A percentile compares a stretch with the other conserved stretches of the same genome.
Conservation (phyloP, 92 coral and sea anemone genomes). For the Bergia sp. region DNA sequence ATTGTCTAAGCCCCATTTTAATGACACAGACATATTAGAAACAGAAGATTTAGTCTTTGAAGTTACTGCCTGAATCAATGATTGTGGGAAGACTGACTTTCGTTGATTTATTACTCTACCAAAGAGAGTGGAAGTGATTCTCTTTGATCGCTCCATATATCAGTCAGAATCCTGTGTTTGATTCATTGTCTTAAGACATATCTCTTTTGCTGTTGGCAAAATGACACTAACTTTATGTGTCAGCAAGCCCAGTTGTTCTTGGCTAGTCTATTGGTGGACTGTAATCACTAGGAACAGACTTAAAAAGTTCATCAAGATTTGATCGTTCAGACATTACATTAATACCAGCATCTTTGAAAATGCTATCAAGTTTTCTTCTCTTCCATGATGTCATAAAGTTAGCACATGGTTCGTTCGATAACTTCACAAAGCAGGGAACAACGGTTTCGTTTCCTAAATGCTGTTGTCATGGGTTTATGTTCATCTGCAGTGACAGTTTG, state of each 20-base stretch:
- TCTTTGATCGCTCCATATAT: constrained; percentile 47
- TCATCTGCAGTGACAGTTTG: constrained; percentile 46
- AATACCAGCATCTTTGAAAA: background rate
- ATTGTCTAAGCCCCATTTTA: constrained; percentile 64
- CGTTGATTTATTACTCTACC: constrained; percentile 47
- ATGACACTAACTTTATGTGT: constrained; percentile 13
- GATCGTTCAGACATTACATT: background rate
- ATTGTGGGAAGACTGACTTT: constrained; percentile 39
- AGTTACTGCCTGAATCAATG: constrained; percentile 21
- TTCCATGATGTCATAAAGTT: constrained; percentile 49
- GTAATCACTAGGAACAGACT: background rate
- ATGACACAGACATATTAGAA: constrained; percentile 42
- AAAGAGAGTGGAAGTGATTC: constrained; percentile 48
- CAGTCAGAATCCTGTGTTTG: constrained; percentile 23
- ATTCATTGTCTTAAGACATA: constrained; percentile 26
- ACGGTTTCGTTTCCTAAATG: constrained; percentile 48
- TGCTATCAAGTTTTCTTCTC: background rate
- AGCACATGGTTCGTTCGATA: constrained; percentile 43
- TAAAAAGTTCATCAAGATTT: constrained; percentile 28
- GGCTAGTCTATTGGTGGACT: constrained; percentile 19
- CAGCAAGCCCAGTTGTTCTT: constrained; percentile 20
- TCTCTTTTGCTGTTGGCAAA: constrained; percentile 27
- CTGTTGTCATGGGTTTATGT: constrained; percentile 1
- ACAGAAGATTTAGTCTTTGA: constrained; percentile 16
- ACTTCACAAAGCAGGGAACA: constrained; percentile 53